A percentile compares a stretch with the other conserved stretches of the same genome.
phyloP scores from a whole-genome alignment of 1,140 invertebrate genomes.

The Pissodes strobi region DNA sequence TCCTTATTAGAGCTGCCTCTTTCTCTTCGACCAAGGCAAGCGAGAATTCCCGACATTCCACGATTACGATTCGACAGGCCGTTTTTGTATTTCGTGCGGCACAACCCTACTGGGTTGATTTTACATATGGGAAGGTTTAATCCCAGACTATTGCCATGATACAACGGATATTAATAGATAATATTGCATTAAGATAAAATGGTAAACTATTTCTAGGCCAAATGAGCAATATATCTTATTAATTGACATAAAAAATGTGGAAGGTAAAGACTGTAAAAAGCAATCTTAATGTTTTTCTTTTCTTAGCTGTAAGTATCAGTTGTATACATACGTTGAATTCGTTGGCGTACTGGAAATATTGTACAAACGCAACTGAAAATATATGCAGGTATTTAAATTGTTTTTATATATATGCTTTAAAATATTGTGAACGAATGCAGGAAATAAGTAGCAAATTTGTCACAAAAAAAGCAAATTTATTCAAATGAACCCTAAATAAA shows the following conservation, averaged over 20 bases:
- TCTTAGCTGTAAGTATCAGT: neutral
- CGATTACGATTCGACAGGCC: constrained; percentile 80
- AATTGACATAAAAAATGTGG: neutral
- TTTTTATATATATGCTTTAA: too few species aligned
- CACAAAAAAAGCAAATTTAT: too few species aligned
- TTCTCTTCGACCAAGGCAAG: constrained; percentile 70
- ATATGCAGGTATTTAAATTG: too few species aligned
- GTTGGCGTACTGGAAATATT: too few species aligned
- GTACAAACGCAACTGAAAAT: too few species aligned
- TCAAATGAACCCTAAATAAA: too few species aligned
- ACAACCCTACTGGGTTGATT: constrained; percentile 85
- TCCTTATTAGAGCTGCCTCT: constrained; percentile 66
- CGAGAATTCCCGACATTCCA: constrained; percentile 69
- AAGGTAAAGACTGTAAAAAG: constrained; percentile 18
- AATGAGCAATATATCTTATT: neutral
- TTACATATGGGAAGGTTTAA: constrained; percentile 84
- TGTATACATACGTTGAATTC: too few species aligned
- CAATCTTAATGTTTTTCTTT: neutral
- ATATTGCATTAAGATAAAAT: too few species aligned
- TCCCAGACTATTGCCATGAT: constrained; percentile 72
- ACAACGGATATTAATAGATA: neutral
- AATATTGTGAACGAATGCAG: too few species aligned
- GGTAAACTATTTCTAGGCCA: neutral
- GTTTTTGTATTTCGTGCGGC: constrained; percentile 83
- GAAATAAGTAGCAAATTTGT: too few species aligned